These are phyloP conservation scores for Artemia sinica DNA, from an alignment of 2,888 invertebrate species.

Conservation along the genomic window DNA sequence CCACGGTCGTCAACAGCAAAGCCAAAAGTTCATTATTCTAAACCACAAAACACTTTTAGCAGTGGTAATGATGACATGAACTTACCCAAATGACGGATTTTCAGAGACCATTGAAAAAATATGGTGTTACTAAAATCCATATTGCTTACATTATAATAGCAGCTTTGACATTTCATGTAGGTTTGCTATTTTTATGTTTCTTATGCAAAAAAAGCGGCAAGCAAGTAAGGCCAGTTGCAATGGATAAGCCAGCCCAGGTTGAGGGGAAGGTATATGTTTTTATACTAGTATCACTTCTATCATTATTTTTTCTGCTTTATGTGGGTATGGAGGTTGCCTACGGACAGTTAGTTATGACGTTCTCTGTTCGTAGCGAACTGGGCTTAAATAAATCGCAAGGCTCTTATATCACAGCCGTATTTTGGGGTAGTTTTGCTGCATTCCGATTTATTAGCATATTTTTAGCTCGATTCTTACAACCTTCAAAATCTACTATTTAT, in stretches of 20 bases:
- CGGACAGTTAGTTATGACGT: conserved; percentile 34
- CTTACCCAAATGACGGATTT: conserved; percentile 24
- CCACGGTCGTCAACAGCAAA: neutral
- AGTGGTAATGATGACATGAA: conserved; percentile 25
- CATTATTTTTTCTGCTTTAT: conserved; percentile 32
- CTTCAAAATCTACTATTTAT: conserved; percentile 31
- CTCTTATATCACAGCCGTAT: conserved; percentile 32
- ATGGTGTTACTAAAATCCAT: conserved; percentile 28
- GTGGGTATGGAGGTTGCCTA: conserved; percentile 34
- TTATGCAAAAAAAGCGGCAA: conserved; percentile 29
- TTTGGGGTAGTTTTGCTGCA: conserved; percentile 34
- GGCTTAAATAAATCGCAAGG: conserved; percentile 30
- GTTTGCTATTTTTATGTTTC: conserved; percentile 30
- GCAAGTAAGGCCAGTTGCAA: neutral
- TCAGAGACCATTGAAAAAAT: conserved; percentile 25
- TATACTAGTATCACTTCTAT: conserved; percentile 28
- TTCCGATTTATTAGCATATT: conserved; percentile 33
- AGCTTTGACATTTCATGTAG: conserved; percentile 29
- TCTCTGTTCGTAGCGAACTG: conserved; percentile 30
- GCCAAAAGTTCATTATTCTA: conserved; percentile 24
- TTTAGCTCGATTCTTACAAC: conserved; percentile 31
- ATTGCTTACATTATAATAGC: conserved; percentile 33
- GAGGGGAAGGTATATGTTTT: conserved; percentile 25
- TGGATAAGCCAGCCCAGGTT: conserved; percentile 26
- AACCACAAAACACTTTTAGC: conserved; percentile 25